A percentile compares a stretch with the other conserved stretches of the same genome.
These are phyloP conservation scores for Triplophysa rosa DNA, from an alignment of 2,113 vertebrate species.

Conservation along the genomic window DNA sequence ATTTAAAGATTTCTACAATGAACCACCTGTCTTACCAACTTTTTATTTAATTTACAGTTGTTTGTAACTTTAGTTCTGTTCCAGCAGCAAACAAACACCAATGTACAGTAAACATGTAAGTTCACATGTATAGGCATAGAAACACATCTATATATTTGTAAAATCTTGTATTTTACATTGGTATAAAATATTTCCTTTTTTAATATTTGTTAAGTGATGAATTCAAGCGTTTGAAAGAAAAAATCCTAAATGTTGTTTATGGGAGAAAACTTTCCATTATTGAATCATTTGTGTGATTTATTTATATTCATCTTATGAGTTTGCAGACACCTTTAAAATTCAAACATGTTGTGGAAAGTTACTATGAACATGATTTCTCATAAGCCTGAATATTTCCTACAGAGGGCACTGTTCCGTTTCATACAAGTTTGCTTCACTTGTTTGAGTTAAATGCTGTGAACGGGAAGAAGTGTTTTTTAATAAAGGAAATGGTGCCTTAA, in stretches of 20 bases:
- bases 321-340: too few relatives aligned
- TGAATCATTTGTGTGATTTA: too few relatives aligned
- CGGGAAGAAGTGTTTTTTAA: neutral
- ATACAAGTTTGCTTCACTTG: neutral
- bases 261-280: neutral
- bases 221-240: conserved; percentile 47
- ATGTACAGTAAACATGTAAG: conserved; percentile 61
- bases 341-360: too few relatives aligned
- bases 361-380: too few relatives aligned
- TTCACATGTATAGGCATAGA: conserved; percentile 58
- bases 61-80: conserved; percentile 9
- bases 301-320: too few relatives aligned
- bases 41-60: neutral
- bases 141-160: conserved; percentile 69
- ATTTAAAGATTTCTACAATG: neutral
- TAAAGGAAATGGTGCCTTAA: neutral
- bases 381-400: neutral
- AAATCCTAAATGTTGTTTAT: conserved; percentile 63
- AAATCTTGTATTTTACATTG: conserved; percentile 66
- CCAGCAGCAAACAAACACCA: conserved; percentile 5
- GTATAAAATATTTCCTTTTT: conserved; percentile 60
- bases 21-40: too few relatives aligned
- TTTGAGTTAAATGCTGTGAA: neutral
- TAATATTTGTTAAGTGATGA: conserved; percentile 51
- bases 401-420: conserved; percentile 32